A percentile compares a stretch with the other conserved stretches of the same genome.
Evolutionary conservation across 1,140 invertebrate genomes (phyloP).

Genomic region (Andricus grossulariae): DNA sequence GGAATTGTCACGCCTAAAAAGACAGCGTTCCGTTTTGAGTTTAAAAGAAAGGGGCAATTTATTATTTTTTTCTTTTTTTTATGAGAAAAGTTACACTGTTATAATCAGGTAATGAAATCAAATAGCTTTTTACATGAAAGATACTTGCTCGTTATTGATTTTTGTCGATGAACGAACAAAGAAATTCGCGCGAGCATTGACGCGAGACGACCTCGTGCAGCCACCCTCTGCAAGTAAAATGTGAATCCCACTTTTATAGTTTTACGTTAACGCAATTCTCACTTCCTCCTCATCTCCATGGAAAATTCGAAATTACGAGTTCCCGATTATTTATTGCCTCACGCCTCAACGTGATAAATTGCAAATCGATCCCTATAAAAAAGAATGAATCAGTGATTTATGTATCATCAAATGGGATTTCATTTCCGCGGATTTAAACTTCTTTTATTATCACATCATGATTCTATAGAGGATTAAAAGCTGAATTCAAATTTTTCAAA

Average conservation of each 20-base stretch:
- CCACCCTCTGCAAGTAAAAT: constrained; percentile 47
- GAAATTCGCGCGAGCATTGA: constrained; percentile 33
- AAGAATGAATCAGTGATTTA: no score
- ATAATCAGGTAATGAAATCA: constrained; percentile 6
- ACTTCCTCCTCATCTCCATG: constrained; percentile 35
- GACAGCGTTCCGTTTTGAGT: background rate
- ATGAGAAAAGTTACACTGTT: constrained; percentile 4
- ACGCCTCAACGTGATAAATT: background rate
- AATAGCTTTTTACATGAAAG: constrained; percentile 23
- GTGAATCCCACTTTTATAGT: constrained; percentile 51
- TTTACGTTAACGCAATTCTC: constrained; percentile 36
- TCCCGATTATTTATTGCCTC: background rate
- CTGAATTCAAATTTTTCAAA: no score
- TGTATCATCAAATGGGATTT: no score
- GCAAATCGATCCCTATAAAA: background rate
- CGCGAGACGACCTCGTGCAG: constrained; percentile 30
- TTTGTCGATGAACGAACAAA: constrained; percentile 35
- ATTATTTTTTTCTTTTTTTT: background rate
- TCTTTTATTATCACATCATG: no score
- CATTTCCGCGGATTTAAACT: no score
- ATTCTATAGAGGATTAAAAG: no score
- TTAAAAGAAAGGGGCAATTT: constrained; percentile 9
- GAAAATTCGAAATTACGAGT: constrained; percentile 44
- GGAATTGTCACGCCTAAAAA: background rate
- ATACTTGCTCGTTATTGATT: constrained; percentile 27